Evolutionary conservation across 30 jellyfish, hydroid and myxozoan species (phyloP), one percentile per base, ranked within the genome.

Genomic region (Chrysaora quinquecirrha): DNA sequence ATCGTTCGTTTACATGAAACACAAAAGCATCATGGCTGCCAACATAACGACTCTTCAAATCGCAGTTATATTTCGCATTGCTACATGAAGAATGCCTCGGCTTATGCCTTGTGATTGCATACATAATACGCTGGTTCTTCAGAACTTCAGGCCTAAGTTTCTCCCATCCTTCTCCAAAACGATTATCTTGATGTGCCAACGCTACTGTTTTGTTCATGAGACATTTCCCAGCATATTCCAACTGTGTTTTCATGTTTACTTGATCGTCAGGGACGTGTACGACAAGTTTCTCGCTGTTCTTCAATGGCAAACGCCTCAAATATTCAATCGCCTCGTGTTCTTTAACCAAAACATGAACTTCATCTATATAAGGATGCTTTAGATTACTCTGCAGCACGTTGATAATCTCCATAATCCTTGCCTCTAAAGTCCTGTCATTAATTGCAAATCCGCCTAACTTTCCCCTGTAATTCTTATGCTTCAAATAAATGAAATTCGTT

Each of bases 101-200:
- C n/a, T n/a, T n/a, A n/a, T n/a, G n/a, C n/a, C n/a, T n/a, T n/a
- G n/a, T n/a, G n/a, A n/a, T n/a, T n/a, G n/a, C n/a, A 69, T 84
- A 84, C 89, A 84, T 0, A 7, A 84, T 6, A 12, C 54, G 75
- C 30, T 73, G 54, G 0, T 73, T 38, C 20, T 38, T 19, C 64
- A 84, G 46, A 1, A 71, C 31, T 19, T 69, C 18, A 38, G 54
- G 19, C 34, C 31, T 18, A 1, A 73, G 25, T 18, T 50, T 38
- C 9, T 84, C 34, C 95, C 95, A 84, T 18, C 89, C 89, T 12
- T 61, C 60, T 4, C 95, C 95, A 19, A 52, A 23, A 0, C 0
- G 47, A 30, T 34, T 84, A 47, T 84, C 95, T 50, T 84, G 95
- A 31, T 84, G 34, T 11, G 63, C 35, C 1, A 74, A 56, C 30